Evolutionary conservation across 2,888 invertebrate species (phyloP).

Genomic region (Calameuta filiformis): DNA sequence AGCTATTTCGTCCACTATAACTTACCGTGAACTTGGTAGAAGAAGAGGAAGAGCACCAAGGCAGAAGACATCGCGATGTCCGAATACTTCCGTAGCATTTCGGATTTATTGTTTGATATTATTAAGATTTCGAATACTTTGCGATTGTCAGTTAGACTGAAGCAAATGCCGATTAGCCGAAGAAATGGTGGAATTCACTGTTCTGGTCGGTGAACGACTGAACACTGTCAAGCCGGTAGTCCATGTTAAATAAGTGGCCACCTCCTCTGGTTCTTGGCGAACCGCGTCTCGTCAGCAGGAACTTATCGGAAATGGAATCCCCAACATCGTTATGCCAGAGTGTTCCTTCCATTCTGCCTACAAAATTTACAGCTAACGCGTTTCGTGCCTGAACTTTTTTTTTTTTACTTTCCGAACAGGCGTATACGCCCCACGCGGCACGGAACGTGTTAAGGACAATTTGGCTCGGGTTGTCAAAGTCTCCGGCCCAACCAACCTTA

Average conservation of each 20-base stretch:
- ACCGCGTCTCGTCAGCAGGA: conserved; percentile 8
- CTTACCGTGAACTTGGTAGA: background rate
- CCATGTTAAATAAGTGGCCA: conserved; percentile 52
- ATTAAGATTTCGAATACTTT: too few relatives aligned
- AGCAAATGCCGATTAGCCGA: background rate
- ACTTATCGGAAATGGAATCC: background rate
- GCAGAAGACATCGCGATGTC: background rate
- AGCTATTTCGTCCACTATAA: background rate
- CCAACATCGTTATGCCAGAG: background rate
- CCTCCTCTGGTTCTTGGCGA: conserved; percentile 23
- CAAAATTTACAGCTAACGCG: too few relatives aligned
- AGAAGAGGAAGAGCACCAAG: background rate
- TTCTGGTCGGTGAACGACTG: conserved; percentile 47
- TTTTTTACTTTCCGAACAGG: too few relatives aligned
- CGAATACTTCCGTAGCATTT: background rate
- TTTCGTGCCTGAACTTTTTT: too few relatives aligned
- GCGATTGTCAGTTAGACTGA: background rate
- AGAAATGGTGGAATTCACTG: background rate
- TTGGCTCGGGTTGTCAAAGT: too few relatives aligned
- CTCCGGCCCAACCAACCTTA: too few relatives aligned
- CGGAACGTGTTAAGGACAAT: too few relatives aligned
- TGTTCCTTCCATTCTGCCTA: background rate
- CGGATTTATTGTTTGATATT: background rate
- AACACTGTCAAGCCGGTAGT: conserved; percentile 39
- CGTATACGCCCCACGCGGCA: too few relatives aligned